These are phyloP conservation scores for Phylloscopus whistleri DNA, from an alignment of 2,113 vertebrate species.

Conservation along the genomic window DNA sequence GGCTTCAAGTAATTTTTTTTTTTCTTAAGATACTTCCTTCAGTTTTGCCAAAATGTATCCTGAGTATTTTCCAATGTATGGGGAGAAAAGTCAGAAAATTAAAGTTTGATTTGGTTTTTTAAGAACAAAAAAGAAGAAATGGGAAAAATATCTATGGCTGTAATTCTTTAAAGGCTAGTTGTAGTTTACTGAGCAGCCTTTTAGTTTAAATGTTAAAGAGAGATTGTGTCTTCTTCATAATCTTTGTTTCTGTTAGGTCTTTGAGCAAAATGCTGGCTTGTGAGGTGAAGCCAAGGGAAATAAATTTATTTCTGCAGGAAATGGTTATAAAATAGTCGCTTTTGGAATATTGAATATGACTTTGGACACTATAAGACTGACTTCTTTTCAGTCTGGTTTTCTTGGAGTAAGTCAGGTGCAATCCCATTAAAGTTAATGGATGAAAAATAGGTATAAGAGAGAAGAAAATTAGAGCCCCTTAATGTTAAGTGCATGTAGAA, in stretches of 20 bases:
- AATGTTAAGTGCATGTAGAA: not conserved
- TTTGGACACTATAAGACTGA: not conserved
- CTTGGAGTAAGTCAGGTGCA: not conserved
- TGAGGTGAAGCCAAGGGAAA: not conserved
- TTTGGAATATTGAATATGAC: not conserved
- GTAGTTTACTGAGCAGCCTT: not conserved
- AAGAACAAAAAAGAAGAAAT: not conserved
- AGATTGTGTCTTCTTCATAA: not conserved
- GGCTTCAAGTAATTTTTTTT: not conserved
- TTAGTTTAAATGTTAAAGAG: not conserved
- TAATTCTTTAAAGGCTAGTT: constrained; percentile 20
- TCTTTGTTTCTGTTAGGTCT: not conserved
- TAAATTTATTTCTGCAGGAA: not conserved
- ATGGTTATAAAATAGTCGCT: not conserved
- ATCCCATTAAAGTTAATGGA: not conserved
- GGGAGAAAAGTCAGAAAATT: not conserved
- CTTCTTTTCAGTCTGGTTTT: not conserved
- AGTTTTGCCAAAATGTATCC: not conserved
- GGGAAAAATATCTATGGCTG: not conserved
- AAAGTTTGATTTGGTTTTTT: not conserved
- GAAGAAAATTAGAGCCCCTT: not conserved
- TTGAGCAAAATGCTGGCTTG: not conserved
- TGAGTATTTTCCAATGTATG: not conserved
- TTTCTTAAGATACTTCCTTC: constrained; percentile 1
- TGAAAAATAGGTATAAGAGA: not conserved